Conservation (phyloP, 2,797 vertebrate species). For the Enoplosus armatus region DNA sequence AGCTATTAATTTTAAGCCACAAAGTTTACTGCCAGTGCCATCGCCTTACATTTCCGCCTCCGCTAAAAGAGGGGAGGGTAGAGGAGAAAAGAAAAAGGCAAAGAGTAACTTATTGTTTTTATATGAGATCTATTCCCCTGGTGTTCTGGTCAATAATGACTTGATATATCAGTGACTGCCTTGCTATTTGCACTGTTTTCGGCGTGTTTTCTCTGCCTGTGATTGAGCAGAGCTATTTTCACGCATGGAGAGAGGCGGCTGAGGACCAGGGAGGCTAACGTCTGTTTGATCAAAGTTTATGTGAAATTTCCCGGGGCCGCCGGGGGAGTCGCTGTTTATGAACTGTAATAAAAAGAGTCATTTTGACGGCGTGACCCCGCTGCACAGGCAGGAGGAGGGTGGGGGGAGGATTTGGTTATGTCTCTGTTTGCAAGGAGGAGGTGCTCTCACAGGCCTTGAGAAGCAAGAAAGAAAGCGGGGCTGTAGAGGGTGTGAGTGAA, state of each 20-base stretch:
- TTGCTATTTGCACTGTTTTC: constrained; percentile 90
- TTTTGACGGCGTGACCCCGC: constrained; percentile 93
- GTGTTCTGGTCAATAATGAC: constrained; percentile 88
- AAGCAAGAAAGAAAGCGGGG: constrained; percentile 3
- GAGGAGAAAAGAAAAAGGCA: constrained; percentile 59
- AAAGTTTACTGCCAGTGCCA: constrained; percentile 86
- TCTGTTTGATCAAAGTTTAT: constrained; percentile 99
- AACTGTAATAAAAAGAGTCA: constrained; percentile 99
- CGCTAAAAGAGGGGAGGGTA: constrained; percentile 67
- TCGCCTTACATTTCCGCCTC: constrained; percentile 64
- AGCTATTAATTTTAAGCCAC: constrained; percentile 92
- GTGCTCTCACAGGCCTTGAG: constrained; percentile 39
- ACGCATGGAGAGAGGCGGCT: constrained; percentile 79
- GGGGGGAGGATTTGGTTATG: constrained; percentile 87
- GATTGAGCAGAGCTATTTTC: constrained; percentile 87
- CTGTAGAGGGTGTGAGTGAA: constrained; percentile 1
- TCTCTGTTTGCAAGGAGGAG: constrained; percentile 77
- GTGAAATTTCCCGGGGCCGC: constrained; percentile 93
- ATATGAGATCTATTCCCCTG: constrained; percentile 89
- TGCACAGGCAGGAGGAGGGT: constrained; percentile 65
- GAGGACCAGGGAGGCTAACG: constrained; percentile 87
- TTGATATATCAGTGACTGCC: constrained; percentile 85
- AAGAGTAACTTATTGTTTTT: constrained; percentile 89
- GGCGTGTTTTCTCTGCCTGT: constrained; percentile 85
- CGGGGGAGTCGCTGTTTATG: constrained; percentile 96